These are phyloP conservation scores for Todus mexicanus DNA, from an alignment of 2,797 vertebrate species.

Conservation along the genomic window DNA sequence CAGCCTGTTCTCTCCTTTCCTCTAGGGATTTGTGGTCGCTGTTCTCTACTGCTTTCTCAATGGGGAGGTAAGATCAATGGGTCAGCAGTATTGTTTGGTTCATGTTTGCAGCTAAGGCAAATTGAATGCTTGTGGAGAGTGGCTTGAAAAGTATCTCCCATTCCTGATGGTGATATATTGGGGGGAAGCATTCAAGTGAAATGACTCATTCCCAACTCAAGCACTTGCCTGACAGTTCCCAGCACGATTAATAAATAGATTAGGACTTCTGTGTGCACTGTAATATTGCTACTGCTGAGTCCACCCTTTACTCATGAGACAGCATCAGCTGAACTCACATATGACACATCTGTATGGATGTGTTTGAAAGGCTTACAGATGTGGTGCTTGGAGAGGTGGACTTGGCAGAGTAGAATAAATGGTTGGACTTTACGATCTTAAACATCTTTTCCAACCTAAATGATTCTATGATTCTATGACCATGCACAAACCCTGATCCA, in stretches of 20 bases:
- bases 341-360: no score
- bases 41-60: slow-evolving; percentile 96
- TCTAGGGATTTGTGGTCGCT: slow-evolving; percentile 92
- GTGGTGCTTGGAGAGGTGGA: no score
- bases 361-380: no score
- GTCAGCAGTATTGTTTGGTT: neutral
- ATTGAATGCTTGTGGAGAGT: neutral
- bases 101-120: neutral
- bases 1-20: neutral
- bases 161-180: neutral
- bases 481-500: neutral
- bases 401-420: no score
- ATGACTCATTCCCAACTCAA: neutral
- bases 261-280: neutral
- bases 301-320: neutral
- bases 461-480: no score
- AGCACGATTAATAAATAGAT: neutral
- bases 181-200: neutral
- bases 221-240: neutral
- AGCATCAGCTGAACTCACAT: neutral
- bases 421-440: no score
- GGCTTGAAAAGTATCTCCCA: neutral
- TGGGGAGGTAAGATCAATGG: slow-evolving; percentile 83
- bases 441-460: no score
- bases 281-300: neutral